Percentiles rank a stretch among this genome's conserved stretches.
phyloP scores from a whole-genome alignment of 2,113 vertebrate species.

The Penelope pileata region DNA sequence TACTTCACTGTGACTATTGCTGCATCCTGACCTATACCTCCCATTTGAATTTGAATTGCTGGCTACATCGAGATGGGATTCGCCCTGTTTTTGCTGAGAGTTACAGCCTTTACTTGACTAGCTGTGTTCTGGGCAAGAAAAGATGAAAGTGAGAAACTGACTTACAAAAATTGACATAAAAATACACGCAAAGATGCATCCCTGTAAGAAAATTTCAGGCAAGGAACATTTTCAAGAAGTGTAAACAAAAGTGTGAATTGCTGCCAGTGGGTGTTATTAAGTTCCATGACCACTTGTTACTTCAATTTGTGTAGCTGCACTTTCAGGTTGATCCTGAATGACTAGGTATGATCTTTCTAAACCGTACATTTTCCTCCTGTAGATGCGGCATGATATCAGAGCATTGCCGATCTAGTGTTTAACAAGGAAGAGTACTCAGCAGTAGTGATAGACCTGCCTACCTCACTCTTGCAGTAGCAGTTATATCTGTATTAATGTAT shows the following conservation, averaged over 20 bases:
- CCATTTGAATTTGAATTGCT: background rate
- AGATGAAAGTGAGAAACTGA: slow-evolving; percentile 6
- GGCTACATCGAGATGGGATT: background rate
- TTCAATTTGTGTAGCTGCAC: background rate
- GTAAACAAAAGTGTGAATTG: slow-evolving; percentile 21
- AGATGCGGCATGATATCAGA: background rate
- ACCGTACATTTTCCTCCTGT: background rate
- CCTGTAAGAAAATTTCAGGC: background rate
- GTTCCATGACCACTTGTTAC: background rate
- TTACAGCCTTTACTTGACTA: background rate
- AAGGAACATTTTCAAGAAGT: slow-evolving; percentile 10
- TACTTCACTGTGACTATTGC: background rate
- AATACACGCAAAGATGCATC: background rate
- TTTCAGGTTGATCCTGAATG: background rate
- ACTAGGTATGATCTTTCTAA: background rate
- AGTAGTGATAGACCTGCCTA: background rate
- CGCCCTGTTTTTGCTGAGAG: background rate
- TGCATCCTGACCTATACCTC: background rate
- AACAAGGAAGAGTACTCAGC: background rate
- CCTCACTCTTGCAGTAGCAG: background rate
- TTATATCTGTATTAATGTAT: background rate
- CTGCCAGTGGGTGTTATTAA: background rate
- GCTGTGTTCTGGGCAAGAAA: background rate
- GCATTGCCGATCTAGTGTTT: background rate
- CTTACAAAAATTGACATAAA: background rate